A percentile compares a stretch with the other conserved stretches of the same genome.
These are phyloP conservation scores for Corvus hawaiiensis DNA, from an alignment of 2,113 vertebrate genomes.

Conservation along the genomic window DNA sequence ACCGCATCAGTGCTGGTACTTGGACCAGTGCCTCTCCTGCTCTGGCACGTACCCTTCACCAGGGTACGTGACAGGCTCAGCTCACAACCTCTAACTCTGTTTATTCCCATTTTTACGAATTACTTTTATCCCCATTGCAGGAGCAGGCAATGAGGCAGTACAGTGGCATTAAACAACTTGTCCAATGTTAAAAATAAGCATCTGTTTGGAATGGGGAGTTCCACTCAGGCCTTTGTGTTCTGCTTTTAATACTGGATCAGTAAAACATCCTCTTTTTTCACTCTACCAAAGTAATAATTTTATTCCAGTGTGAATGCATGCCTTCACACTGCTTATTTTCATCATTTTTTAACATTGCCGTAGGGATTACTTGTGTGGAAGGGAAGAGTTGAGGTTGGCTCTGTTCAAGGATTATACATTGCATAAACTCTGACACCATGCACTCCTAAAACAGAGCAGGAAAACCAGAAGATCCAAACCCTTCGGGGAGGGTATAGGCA, in stretches of 20 bases:
- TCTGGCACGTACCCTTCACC: background rate
- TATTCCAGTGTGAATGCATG: background rate
- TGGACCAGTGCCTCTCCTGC: background rate
- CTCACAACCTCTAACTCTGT: background rate
- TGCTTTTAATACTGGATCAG: background rate
- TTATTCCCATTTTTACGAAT: background rate
- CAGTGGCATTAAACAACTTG: background rate
- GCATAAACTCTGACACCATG: background rate
- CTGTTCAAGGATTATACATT: background rate
- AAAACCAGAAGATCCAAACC: background rate
- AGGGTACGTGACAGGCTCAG: accelerated
- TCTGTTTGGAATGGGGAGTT: background rate
- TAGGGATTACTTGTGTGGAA: background rate
- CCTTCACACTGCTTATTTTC: background rate
- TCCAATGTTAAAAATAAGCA: background rate
- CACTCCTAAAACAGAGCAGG: background rate
- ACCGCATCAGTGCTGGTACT: accelerated
- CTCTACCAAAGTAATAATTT: background rate
- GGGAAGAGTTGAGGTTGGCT: background rate
- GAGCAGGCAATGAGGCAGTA: background rate
- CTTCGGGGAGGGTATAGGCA: background rate
- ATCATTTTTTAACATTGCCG: background rate
- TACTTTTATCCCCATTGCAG: background rate
- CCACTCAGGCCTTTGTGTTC: background rate
- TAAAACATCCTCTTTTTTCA: background rate